These are phyloP conservation scores for Macaria notata DNA, from an alignment of 2,888 invertebrate genomes.

Conservation along the genomic window DNA sequence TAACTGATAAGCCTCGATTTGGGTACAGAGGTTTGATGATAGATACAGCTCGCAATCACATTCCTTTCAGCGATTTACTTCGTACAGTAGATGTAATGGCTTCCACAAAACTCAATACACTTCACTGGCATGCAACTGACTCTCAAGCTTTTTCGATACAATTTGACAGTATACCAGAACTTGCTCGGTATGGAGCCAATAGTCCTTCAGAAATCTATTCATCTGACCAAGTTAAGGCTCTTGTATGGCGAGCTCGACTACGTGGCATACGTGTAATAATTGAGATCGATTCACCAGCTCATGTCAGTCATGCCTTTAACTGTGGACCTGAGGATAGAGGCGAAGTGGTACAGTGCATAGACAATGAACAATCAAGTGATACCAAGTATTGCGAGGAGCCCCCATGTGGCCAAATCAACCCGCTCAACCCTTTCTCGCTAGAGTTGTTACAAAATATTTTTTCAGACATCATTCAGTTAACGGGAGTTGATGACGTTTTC, in stretches of 20 bases:
- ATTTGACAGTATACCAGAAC: conserved; percentile 86
- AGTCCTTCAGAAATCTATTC: conserved; percentile 88
- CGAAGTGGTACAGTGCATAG: conserved; percentile 87
- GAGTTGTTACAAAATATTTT: conserved; percentile 87
- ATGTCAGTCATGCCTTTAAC: conserved; percentile 91
- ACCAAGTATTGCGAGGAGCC: conserved; percentile 86
- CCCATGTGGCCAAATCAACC: conserved; percentile 91
- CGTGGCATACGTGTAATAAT: conserved; percentile 92
- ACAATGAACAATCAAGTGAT: conserved; percentile 86
- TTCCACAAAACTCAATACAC: conserved; percentile 92
- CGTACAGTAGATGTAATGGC: conserved; percentile 92
- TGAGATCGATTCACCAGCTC: conserved; percentile 94
- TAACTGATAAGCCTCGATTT: conserved; percentile 89
- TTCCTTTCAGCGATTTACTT: conserved; percentile 86
- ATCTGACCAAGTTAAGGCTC: conserved; percentile 84
- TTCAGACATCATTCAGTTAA: conserved; percentile 87
- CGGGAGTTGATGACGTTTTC: conserved; percentile 88
- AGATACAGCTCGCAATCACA: conserved; percentile 94
- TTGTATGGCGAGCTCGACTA: conserved; percentile 88
- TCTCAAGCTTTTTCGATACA: conserved; percentile 95
- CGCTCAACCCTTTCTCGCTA: conserved; percentile 87
- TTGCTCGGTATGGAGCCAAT: conserved; percentile 90
- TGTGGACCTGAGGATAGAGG: conserved; percentile 87
- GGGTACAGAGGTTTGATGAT: conserved; percentile 92
- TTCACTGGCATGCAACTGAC: conserved; percentile 95